phyloP scores from a whole-genome alignment of 2,888 invertebrate species.

The Xestia c-nigrum region DNA sequence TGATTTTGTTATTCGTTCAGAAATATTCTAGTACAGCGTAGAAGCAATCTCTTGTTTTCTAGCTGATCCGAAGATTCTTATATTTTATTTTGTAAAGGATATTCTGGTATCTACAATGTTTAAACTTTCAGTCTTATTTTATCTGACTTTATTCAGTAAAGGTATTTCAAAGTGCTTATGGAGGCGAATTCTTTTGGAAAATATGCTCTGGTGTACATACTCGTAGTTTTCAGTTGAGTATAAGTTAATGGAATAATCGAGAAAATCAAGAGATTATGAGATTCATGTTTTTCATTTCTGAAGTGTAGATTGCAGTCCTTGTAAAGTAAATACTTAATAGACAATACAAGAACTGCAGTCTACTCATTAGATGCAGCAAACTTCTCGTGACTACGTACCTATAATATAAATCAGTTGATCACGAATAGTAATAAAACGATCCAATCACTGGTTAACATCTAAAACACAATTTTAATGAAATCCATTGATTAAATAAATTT shows the following conservation, averaged over 20 bases:
- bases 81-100: conserved; percentile 26
- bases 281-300: neutral
- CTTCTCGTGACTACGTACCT: neutral
- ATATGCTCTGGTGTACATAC: neutral
- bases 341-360: neutral
- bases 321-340: too few relatives aligned
- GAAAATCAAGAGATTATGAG: neutral
- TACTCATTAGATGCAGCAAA: neutral
- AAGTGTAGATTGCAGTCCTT: too few relatives aligned
- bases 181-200: neutral
- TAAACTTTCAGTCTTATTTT: conserved; percentile 34
- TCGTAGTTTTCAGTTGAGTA: neutral
- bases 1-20: conserved; percentile 20
- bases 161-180: conserved; percentile 1
- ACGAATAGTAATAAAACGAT: conserved; percentile 10
- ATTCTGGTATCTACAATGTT: conserved; percentile 11
- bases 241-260: neutral
- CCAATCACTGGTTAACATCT: conserved; percentile 8
- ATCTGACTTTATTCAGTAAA: conserved; percentile 11
- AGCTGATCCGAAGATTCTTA: conserved; percentile 39
- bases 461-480: conserved; percentile 46
- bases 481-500: conserved; percentile 56
- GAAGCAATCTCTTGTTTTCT: conserved; percentile 41
- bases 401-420: conserved; percentile 14
- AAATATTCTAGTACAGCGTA: conserved; percentile 28